Conservation (phyloP, 2,888 invertebrate genomes). For the Philonicus albiceps region DNA sequence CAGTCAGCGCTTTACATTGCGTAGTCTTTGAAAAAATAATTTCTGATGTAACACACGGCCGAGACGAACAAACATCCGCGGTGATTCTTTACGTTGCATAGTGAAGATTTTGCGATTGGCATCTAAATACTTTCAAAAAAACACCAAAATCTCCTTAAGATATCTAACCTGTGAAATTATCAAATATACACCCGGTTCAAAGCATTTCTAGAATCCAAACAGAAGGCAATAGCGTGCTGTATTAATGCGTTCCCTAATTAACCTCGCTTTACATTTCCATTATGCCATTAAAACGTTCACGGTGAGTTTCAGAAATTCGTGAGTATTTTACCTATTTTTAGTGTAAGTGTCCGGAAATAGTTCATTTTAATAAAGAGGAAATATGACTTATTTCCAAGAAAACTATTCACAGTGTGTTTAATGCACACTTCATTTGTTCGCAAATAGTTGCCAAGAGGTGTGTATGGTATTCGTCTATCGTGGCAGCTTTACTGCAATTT, state of each 20-base stretch:
- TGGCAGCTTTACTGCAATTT: background rate
- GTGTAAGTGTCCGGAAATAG: background rate
- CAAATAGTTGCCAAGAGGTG: background rate
- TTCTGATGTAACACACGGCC: too few species aligned
- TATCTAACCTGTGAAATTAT: background rate
- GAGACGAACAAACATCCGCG: too few species aligned
- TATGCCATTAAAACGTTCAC: background rate
- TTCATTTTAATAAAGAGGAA: background rate
- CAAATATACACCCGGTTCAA: background rate
- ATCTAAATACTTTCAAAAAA: background rate
- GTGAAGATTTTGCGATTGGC: background rate
- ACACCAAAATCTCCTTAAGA: background rate
- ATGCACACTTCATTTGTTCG: background rate
- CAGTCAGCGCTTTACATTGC: too few species aligned
- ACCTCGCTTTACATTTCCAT: background rate
- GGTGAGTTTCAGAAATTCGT: background rate
- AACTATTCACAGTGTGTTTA: background rate
- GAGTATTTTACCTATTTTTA: background rate
- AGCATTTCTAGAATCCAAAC: background rate
- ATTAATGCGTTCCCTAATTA: background rate
- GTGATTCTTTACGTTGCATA: too few species aligned
- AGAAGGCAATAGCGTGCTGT: background rate
- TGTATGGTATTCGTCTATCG: background rate
- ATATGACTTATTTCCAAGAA: background rate
- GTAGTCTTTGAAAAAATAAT: too few species aligned